Conservation (phyloP, 2,888 invertebrate species). For the Chymomyza amoena region DNA sequence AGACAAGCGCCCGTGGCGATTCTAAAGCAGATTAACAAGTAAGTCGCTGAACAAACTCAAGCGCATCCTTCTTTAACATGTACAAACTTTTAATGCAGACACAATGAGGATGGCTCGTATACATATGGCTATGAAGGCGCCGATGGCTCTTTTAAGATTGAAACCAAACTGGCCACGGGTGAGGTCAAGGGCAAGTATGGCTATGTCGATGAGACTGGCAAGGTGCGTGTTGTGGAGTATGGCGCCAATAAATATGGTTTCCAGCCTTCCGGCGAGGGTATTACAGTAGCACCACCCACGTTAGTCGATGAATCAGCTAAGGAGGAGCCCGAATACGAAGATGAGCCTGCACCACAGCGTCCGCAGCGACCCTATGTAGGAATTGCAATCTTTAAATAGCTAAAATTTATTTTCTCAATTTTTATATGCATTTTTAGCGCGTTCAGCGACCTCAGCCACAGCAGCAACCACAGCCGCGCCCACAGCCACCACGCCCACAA, state of each 20-base stretch:
- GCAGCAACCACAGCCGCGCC: constrained; percentile 44
- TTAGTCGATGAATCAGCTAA: constrained; percentile 80
- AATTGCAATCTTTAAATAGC: not conserved
- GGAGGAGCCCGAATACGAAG: constrained; percentile 78
- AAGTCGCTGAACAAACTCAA: constrained; percentile 27
- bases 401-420: not conserved
- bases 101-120: constrained; percentile 94
- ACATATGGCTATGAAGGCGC: constrained; percentile 94
- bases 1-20: constrained; percentile 85
- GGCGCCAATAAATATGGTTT: constrained; percentile 93
- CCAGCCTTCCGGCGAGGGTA: constrained; percentile 91
- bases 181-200: constrained; percentile 95
- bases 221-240: constrained; percentile 90
- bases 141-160: constrained; percentile 94
- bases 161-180: constrained; percentile 88
- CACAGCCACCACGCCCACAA: constrained; percentile 55
- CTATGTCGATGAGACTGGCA: constrained; percentile 90
- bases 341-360: constrained; percentile 66
- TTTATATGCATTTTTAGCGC: constrained; percentile 38
- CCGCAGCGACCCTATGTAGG: constrained; percentile 75
- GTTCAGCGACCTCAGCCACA: constrained; percentile 64
- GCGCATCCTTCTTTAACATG: not conserved
- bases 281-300: constrained; percentile 85
- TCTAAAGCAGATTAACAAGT: constrained; percentile 92
- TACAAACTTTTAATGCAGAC: constrained; percentile 79